Evolutionary conservation across 2,888 invertebrate genomes (phyloP), one percentile per base, ranked within the genome.

Genomic region (Caenorhabditis auriculariae): DNA sequence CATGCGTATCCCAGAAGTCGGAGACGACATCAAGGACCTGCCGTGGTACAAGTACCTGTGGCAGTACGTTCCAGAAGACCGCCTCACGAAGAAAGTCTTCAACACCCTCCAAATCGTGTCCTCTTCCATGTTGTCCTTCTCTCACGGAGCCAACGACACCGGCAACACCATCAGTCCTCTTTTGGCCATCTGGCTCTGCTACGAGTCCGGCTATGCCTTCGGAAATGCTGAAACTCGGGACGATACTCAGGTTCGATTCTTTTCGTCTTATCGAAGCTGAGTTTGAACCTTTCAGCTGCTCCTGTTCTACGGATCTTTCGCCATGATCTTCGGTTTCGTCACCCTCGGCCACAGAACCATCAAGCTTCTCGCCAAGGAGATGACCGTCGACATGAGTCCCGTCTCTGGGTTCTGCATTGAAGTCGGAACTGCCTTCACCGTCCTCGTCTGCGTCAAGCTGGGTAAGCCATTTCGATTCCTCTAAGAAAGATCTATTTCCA

Each of bases 71-170:
- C 64, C 66, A 21, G 71, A 71, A 32, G 68, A 68, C 29, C 66
- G 64, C 32, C 60, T 68, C 17, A 65, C 71, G 1, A 60, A 61
- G 26, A 71, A 71, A 54, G 72, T 68, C 21, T 76, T 74, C 66
- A 67, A 73, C 54, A 93, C 93, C 83, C 86, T 95, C 35, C 96
- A 96, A 87, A 89, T 96, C 56, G 85, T 96, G 51, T 96, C 96
- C 0, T 96, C 96, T 4, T 89, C 91, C 5, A 95, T 96, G 83
- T 94, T 95, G 2, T 91, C 94, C 51, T 96, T 96, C 83, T 95
- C 95, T 17, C 96, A 96, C 80, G 96, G 96, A 27, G 95, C 95
- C 19, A 96, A 96, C 82, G 76, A 76, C 46, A 74, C 74, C 5
- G 76, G 72, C 17, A 77, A 77, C 52, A 69, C 77, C 0, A 73